Conservation (phyloP, 2,888 invertebrate species). For the Gryllus longicercus region DNA sequence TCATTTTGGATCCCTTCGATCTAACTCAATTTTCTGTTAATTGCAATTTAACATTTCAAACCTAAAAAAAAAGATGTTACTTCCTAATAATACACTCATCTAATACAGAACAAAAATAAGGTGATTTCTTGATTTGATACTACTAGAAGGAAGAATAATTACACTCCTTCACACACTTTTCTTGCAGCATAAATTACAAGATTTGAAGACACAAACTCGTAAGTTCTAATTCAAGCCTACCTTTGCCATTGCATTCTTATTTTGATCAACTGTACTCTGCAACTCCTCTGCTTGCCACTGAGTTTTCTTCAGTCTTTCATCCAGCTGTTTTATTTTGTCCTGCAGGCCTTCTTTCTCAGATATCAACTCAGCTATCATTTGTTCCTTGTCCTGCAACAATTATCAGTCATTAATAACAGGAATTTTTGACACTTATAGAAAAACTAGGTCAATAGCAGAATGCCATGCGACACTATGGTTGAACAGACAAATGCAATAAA, state of each 20-base stretch:
- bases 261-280: conserved; percentile 48
- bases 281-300: conserved; percentile 56
- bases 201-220: neutral
- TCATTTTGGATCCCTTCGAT: no score
- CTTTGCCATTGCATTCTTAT: conserved; percentile 35
- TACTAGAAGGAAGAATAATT: no score
- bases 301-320: conserved; percentile 50
- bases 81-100: no score
- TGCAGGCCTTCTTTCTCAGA: conserved; percentile 49
- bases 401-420: neutral
- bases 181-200: neutral
- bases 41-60: no score
- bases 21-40: no score
- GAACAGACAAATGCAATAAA: neutral
- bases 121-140: no score
- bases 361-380: conserved; percentile 50
- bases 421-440: neutral
- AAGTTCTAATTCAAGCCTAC: neutral
- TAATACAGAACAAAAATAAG: no score
- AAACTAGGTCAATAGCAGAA: neutral
- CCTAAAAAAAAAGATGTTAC: no score
- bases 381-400: conserved; percentile 18
- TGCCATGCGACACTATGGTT: neutral
- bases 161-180: neutral
- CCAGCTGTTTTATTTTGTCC: conserved; percentile 48